phyloP scores from a whole-genome alignment of 1,140 invertebrate genomes.

The Xylocopa sonorina region DNA sequence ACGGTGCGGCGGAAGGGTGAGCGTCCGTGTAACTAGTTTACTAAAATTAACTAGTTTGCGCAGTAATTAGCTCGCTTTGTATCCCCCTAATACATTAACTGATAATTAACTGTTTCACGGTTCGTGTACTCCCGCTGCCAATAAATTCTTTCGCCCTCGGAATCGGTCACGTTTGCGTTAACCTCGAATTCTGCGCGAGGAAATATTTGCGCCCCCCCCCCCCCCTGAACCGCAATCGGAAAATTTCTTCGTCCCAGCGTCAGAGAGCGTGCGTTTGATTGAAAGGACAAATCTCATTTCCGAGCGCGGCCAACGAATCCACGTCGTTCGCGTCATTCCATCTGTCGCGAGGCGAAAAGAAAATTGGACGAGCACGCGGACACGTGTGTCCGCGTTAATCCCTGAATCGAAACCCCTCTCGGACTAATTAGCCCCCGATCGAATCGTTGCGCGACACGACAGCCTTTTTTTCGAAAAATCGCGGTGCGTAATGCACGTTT shows the following conservation, averaged over 20 bases:
- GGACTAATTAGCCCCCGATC: constrained; percentile 41
- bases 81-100: constrained; percentile 41
- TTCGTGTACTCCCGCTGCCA: neutral
- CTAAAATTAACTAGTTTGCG: constrained; percentile 43
- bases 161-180: neutral
- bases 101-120: constrained; percentile 39
- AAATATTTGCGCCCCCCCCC: constrained; percentile 9
- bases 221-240: too few species aligned
- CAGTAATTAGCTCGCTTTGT: constrained; percentile 36
- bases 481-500: constrained; percentile 41
- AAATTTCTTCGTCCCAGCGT: too few species aligned
- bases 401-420: constrained; percentile 45
- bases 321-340: neutral
- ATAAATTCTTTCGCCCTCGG: constrained; percentile 34
- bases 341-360: too few species aligned
- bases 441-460: constrained; percentile 40
- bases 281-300: neutral
- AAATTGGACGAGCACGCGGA: neutral
- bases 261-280: neutral
- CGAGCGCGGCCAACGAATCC: neutral
- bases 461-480: neutral
- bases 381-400: too few species aligned
- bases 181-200: neutral
- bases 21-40: constrained; percentile 24
- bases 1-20: neutral